Conservation (phyloP, 2,113 vertebrate species). For the Rhadina sibilatrix region DNA sequence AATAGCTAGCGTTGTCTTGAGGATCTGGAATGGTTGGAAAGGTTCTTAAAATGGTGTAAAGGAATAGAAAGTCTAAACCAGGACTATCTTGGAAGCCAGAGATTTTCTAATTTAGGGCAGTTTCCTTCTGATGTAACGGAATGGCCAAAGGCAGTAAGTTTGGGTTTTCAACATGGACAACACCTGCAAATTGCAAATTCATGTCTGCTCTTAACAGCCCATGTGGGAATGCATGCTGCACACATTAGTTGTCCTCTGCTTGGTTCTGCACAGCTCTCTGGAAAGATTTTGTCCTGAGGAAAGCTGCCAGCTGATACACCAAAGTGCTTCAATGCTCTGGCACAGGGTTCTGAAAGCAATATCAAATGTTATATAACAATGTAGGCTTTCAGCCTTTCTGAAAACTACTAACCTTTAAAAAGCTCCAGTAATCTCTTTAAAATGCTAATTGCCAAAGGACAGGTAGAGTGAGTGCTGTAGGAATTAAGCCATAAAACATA, state of each 20-base stretch:
- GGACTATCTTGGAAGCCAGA: not conserved
- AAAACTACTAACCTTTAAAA: not conserved
- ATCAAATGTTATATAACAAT: not conserved
- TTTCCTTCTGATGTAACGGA: not conserved
- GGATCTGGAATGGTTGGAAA: not conserved
- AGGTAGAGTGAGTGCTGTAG: not conserved
- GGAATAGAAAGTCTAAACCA: not conserved
- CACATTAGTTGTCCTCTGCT: not conserved
- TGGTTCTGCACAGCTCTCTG: not conserved
- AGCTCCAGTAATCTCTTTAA: not conserved
- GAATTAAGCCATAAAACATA: not conserved
- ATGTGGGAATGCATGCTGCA: not conserved
- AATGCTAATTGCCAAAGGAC: not conserved
- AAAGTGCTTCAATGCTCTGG: not conserved
- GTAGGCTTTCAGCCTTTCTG: not conserved
- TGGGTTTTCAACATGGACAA: not conserved
- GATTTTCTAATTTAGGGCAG: not conserved
- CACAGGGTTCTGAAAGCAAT: not conserved
- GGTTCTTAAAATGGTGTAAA: not conserved
- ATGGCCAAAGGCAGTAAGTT: not conserved
- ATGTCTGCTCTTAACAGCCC: not conserved
- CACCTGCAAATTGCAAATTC: not conserved
- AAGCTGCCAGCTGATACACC: not conserved
- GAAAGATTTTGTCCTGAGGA: not conserved
- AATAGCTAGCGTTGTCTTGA: not conserved